These are phyloP conservation scores for Zeus faber DNA, from an alignment of 2,113 vertebrate species.

Conservation along the genomic window DNA sequence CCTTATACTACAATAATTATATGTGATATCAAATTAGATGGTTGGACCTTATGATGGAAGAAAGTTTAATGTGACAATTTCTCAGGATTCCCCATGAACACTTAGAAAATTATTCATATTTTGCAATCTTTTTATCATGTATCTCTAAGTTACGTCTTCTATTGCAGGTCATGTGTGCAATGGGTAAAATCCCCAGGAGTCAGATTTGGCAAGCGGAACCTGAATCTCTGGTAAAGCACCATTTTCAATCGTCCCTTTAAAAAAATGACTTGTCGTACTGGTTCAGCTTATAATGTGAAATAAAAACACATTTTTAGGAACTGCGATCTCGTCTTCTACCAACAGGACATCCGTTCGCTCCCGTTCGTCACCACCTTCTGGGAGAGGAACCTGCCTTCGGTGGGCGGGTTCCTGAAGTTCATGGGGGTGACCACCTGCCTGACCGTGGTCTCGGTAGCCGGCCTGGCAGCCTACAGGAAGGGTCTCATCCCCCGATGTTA, in stretches of 20 bases:
- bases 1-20: no score
- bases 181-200: conserved; percentile 83
- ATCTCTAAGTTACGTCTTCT: conserved; percentile 1
- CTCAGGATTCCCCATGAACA: no score
- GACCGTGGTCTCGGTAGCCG: conserved; percentile 66
- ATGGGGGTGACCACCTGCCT: conserved; percentile 80
- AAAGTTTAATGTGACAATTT: no score
- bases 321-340: neutral
- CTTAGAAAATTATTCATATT: no score
- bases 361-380: conserved; percentile 86
- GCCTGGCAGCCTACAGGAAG: conserved; percentile 80
- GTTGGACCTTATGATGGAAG: no score
- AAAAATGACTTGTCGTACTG: neutral
- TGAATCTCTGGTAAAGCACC: conserved; percentile 73
- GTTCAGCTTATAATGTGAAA: neutral
- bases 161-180: conserved; percentile 81
- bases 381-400: conserved; percentile 90
- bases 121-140: no score
- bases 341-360: conserved; percentile 84
- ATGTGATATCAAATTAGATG: no score
- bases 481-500: conserved; percentile 74
- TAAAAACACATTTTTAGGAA: neutral
- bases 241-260: neutral
- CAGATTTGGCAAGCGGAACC: conserved; percentile 90
- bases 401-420: conserved; percentile 83